These are phyloP conservation scores for Dorcus hopei DNA, from an alignment of 2,888 invertebrate genomes.

Conservation along the genomic window DNA sequence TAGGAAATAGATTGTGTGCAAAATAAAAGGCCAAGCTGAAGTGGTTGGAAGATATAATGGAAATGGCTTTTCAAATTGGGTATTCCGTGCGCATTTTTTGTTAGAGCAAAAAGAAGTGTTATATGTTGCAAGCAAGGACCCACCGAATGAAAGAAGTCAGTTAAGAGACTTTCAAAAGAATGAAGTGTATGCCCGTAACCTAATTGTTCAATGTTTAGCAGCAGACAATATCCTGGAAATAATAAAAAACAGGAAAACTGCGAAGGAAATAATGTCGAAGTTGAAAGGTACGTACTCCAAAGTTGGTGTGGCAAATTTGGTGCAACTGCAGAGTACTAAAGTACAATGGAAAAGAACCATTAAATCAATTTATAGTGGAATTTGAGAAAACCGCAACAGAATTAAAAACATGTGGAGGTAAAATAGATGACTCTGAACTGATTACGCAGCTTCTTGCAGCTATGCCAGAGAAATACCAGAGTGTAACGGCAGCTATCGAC, in stretches of 20 bases:
- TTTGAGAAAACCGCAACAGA: no score
- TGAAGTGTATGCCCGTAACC: no score
- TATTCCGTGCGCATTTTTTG: not conserved
- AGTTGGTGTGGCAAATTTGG: no score
- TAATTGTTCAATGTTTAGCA: not conserved
- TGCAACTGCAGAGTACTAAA: no score
- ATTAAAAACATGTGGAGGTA: no score
- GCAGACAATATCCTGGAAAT: not conserved
- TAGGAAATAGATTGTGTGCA: no score
- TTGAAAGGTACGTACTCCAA: not conserved
- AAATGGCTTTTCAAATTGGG: not conserved
- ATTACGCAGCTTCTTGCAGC: slow-evolving; percentile 18
- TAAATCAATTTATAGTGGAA: not conserved
- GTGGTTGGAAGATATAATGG: no score
- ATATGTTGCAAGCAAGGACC: not conserved
- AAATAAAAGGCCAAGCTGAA: no score
- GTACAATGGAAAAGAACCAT: no score
- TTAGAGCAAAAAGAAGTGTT: slow-evolving; percentile 1
- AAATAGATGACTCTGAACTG: slow-evolving; percentile 16
- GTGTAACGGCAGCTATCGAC: slow-evolving; percentile 21
- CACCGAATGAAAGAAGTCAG: not conserved
- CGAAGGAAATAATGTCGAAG: not conserved
- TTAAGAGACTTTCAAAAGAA: not conserved
- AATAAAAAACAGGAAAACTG: not conserved
- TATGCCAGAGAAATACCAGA: slow-evolving; percentile 20